Conservation (phyloP, 1,140 invertebrate genomes). For the Neotoxoptera formosana region DNA sequence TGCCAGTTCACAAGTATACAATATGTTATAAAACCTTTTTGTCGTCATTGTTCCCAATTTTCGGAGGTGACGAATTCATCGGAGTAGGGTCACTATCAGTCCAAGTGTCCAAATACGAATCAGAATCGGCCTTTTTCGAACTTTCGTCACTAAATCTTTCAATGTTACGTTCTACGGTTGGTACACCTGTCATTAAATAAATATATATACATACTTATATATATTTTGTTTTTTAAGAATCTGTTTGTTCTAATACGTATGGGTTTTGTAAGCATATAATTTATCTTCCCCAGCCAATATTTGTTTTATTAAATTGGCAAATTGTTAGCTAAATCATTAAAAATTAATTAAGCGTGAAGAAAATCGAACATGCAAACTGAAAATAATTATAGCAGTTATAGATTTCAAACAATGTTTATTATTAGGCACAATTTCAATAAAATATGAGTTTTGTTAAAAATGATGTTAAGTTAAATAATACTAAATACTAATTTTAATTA, state of each 20-base stretch:
- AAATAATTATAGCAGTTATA: neutral
- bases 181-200: neutral
- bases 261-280: neutral
- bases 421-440: neutral
- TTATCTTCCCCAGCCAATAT: neutral
- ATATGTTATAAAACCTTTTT: slow-evolving; percentile 48
- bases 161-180: slow-evolving; percentile 55
- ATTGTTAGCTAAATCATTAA: neutral
- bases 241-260: neutral
- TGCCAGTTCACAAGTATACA: neutral
- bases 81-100: slow-evolving; percentile 69
- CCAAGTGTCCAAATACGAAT: slow-evolving; percentile 70
- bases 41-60: slow-evolving; percentile 46
- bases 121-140: slow-evolving; percentile 71
- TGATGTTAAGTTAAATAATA: neutral
- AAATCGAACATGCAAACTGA: neutral
- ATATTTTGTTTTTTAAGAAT: neutral
- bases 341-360: neutral
- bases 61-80: slow-evolving; percentile 66
- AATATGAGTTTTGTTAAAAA: neutral
- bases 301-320: neutral
- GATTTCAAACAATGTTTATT: neutral
- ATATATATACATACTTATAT: neutral
- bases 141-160: slow-evolving; percentile 71
- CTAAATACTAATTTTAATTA: neutral